These are phyloP conservation scores for Xyliphius kryptos DNA, from an alignment of 2,113 vertebrate species.

Conservation along the genomic window DNA sequence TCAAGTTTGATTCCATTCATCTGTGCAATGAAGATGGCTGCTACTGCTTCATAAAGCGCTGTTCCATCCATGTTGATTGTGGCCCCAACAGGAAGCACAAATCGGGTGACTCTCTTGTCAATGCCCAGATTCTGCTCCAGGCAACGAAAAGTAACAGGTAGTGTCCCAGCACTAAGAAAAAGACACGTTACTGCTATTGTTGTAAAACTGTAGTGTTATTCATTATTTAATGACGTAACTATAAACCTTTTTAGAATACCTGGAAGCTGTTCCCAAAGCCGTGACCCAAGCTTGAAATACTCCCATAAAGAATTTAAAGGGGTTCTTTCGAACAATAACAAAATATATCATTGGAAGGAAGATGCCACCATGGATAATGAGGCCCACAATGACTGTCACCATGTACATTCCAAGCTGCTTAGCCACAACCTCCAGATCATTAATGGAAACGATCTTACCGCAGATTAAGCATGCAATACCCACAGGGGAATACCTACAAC, in stretches of 20 bases:
- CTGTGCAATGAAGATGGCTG: slow-evolving; percentile 97
- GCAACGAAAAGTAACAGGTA: slow-evolving; percentile 95
- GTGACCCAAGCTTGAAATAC: slow-evolving; percentile 99
- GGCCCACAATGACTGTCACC: slow-evolving; percentile 92
- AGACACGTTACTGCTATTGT: neutral
- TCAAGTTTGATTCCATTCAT: slow-evolving; percentile 92
- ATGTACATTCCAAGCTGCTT: slow-evolving; percentile 97
- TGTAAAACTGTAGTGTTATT: neutral
- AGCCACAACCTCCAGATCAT: slow-evolving; percentile 90
- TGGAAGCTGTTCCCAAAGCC: slow-evolving; percentile 93
- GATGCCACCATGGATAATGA: slow-evolving; percentile 93
- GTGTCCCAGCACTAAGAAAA: slow-evolving; percentile 79
- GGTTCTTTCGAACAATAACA: slow-evolving; percentile 85
- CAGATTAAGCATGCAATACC: slow-evolving; percentile 97
- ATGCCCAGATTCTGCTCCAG: slow-evolving; percentile 95
- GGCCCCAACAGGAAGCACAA: slow-evolving; percentile 94
- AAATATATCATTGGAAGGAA: slow-evolving; percentile 95
- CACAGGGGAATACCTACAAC: slow-evolving; percentile 87
- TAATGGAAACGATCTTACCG: slow-evolving; percentile 97
- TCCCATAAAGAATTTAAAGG: slow-evolving; percentile 90
- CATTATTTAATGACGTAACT: neutral
- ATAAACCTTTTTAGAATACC: slow-evolving; percentile 60
- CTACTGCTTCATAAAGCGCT: slow-evolving; percentile 94
- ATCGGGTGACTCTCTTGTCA: slow-evolving; percentile 93
- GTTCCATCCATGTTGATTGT: slow-evolving; percentile 99